These are phyloP conservation scores for Chiridota heheva DNA, from an alignment of 35 echinoderm and acorn worm genomes.

Conservation along the genomic window DNA sequence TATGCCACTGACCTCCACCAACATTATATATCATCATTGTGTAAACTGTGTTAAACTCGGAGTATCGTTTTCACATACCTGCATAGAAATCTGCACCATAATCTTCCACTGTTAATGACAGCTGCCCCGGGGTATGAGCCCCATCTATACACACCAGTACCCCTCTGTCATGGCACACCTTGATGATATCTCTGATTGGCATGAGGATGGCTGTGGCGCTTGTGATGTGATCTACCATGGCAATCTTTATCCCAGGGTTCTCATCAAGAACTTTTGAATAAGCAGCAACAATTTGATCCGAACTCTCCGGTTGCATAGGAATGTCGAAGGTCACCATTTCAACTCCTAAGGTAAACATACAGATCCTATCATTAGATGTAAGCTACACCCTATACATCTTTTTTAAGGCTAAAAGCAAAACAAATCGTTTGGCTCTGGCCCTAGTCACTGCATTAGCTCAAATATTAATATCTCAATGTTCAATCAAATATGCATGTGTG, in stretches of 20 bases:
- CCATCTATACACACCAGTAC: constrained; percentile 49
- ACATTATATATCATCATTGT: too few relatives aligned
- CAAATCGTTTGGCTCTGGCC: too few relatives aligned
- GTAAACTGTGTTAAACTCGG: too few relatives aligned
- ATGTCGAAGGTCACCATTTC: constrained; percentile 56
- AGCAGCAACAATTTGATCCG: constrained; percentile 15
- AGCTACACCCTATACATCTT: too few relatives aligned
- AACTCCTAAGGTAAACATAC: too few relatives aligned
- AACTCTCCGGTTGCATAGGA: constrained; percentile 44
- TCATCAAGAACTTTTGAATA: constrained; percentile 4
- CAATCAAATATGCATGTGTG: too few relatives aligned
- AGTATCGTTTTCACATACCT: too few relatives aligned
- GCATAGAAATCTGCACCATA: constrained; percentile 54
- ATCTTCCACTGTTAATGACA: constrained; percentile 37
- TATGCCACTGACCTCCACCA: too few relatives aligned
- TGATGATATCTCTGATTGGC: constrained; percentile 26
- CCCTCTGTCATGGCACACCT: constrained; percentile 44
- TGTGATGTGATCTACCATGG: constrained; percentile 56
- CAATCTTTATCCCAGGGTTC: constrained; percentile 51
- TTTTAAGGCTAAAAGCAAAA: too few relatives aligned
- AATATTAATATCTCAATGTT: too few relatives aligned
- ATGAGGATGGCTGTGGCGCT: constrained; percentile 18
- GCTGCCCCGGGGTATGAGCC: constrained; percentile 58
- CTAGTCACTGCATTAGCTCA: too few relatives aligned
- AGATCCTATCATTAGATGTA: too few relatives aligned